Percentiles rank a stretch among this genome's conserved stretches.
Conservation (phyloP, 2,113 vertebrate genomes). For the Myiozetetes cayanensis region DNA sequence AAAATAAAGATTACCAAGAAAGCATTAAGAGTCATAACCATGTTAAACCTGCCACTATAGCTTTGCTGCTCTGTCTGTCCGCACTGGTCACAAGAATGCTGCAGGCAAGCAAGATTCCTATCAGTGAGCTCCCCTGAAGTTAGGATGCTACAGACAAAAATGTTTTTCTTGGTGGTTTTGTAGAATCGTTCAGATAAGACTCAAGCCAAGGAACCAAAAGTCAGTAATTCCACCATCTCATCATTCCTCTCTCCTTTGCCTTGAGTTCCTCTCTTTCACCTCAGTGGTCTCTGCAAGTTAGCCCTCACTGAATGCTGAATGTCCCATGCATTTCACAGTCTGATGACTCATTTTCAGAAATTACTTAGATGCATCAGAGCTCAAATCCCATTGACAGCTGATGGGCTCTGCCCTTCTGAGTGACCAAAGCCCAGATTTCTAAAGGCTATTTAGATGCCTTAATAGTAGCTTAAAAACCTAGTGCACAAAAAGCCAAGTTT, state of each 20-base stretch:
- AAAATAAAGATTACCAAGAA: not conserved
- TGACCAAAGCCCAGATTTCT: not conserved
- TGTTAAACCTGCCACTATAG: not conserved
- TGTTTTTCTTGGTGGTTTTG: not conserved
- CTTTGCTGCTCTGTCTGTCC: not conserved
- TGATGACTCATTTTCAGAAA: slow-evolving; percentile 1
- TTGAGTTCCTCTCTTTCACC: not conserved
- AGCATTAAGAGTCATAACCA: not conserved
- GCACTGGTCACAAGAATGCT: not conserved
- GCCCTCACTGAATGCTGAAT: not conserved
- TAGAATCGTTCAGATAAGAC: not conserved
- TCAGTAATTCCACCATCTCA: not conserved
- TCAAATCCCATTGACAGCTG: not conserved
- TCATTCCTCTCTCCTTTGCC: not conserved
- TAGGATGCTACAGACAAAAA: not conserved
- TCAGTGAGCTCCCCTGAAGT: not conserved
- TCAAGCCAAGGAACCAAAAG: not conserved
- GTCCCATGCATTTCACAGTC: not conserved
- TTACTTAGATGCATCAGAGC: not conserved
- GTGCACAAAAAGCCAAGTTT: not conserved
- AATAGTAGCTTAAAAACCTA: not conserved
- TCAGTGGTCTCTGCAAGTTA: not conserved
- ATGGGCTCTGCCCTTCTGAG: not conserved
- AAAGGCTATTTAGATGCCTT: not conserved
- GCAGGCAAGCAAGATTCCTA: not conserved